Conservation (phyloP, 2,797 vertebrate genomes). For the Carcharodon carcharias region DNA sequence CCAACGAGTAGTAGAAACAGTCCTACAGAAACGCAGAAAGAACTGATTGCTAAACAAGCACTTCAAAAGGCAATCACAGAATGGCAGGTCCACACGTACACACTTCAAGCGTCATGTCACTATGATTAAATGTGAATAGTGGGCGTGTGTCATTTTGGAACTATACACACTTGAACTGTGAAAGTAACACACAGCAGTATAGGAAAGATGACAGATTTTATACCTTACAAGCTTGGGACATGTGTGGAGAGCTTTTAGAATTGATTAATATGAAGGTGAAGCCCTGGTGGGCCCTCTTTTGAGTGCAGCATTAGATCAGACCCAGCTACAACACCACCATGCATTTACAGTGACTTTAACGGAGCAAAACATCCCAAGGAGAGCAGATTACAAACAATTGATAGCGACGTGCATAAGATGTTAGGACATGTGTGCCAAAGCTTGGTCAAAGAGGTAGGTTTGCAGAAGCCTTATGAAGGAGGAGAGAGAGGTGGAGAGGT, state of each 20-base stretch:
- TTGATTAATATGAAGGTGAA: background rate
- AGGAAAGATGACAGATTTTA: background rate
- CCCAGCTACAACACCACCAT: background rate
- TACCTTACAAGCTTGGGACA: background rate
- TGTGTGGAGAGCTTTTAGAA: background rate
- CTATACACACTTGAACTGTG: background rate
- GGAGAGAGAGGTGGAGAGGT: background rate
- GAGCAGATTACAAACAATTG: background rate
- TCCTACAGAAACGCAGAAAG: slow-evolving; percentile 57
- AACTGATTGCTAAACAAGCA: background rate
- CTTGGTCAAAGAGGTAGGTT: background rate
- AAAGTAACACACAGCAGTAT: background rate
- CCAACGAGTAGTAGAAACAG: slow-evolving; percentile 90
- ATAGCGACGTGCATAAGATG: background rate
- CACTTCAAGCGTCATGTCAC: background rate
- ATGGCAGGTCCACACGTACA: background rate
- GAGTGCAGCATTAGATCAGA: background rate
- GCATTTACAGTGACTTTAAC: background rate
- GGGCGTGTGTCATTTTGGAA: background rate
- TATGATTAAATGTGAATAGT: background rate
- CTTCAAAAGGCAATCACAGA: background rate
- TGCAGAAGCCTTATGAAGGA: background rate
- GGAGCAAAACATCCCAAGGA: background rate
- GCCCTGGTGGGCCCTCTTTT: background rate
- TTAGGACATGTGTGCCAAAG: background rate